Conservation (phyloP, 37 sponge, comb jelly and placozoan genomes). For the Petrosia ficiformis region DNA sequence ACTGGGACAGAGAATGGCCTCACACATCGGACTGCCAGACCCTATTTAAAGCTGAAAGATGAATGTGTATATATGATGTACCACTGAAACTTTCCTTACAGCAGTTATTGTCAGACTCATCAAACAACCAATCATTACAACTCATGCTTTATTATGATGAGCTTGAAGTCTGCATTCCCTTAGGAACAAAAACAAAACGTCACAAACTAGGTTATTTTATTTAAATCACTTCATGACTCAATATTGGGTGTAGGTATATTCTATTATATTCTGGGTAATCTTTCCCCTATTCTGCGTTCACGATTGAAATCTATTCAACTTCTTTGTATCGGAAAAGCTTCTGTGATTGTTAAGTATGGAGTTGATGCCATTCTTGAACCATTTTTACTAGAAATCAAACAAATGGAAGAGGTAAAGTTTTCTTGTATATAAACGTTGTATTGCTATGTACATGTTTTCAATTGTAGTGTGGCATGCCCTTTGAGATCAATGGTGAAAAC, state of each 20-base stretch:
- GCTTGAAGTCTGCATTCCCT: slow-evolving; percentile 27
- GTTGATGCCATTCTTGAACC: neutral
- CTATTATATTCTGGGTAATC: neutral
- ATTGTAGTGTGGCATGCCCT: no score
- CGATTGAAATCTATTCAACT: neutral
- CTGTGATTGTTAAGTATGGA: neutral
- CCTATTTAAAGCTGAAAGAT: no score
- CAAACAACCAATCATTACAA: slow-evolving; percentile 15
- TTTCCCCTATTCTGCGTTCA: neutral
- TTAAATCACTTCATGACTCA: no score
- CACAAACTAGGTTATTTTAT: slow-evolving; percentile 24
- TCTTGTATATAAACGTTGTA: no score
- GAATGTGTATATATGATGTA: no score
- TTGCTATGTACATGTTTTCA: no score
- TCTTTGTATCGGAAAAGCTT: neutral
- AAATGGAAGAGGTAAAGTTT: neutral
- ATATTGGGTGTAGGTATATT: neutral
- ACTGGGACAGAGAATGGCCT: no score
- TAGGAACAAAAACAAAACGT: slow-evolving; percentile 15
- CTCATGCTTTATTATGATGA: slow-evolving; percentile 44
- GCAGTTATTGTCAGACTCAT: neutral
- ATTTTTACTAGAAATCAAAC: neutral
- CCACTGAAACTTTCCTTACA: slow-evolving; percentile 11
- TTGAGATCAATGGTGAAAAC: no score
- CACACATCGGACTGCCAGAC: no score